Evolutionary conservation across 1,140 invertebrate genomes (phyloP).

Genomic region (Orius laevigatus): DNA sequence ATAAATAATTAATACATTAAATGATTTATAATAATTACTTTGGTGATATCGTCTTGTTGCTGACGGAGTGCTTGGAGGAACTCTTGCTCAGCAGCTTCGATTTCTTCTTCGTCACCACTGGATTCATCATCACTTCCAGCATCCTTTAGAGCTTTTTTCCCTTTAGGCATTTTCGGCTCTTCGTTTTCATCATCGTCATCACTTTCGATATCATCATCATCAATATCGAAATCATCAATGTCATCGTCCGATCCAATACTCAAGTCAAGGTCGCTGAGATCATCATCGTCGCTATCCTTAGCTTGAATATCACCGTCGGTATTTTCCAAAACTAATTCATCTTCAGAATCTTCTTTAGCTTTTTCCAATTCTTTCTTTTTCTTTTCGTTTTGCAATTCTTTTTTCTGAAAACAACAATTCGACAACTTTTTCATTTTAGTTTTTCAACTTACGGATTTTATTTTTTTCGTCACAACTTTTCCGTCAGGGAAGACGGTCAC

Average conservation of each 20-base stretch:
- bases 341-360: too few relatives aligned
- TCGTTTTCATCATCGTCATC: constrained; percentile 6
- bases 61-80: not conserved
- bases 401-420: not conserved
- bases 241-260: not conserved
- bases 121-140: constrained; percentile 1
- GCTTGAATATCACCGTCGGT: not conserved
- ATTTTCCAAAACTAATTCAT: not conserved
- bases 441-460: not conserved
- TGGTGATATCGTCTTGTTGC: not conserved
- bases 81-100: constrained; percentile 20
- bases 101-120: constrained; percentile 16
- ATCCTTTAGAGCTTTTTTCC: too few relatives aligned
- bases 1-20: too few relatives aligned
- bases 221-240: not conserved
- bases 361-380: too few relatives aligned
- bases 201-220: constrained; percentile 3
- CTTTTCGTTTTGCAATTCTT: too few relatives aligned
- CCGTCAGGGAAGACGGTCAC: constrained; percentile 8
- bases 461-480: constrained; percentile 4
- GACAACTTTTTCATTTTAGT: not conserved
- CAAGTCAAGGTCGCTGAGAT: not conserved
- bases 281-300: not conserved
- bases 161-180: too few relatives aligned
- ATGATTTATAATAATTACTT: too few relatives aligned